Evolutionary conservation across 2,888 invertebrate genomes (phyloP).

Genomic region (Abscondita cerata): DNA sequence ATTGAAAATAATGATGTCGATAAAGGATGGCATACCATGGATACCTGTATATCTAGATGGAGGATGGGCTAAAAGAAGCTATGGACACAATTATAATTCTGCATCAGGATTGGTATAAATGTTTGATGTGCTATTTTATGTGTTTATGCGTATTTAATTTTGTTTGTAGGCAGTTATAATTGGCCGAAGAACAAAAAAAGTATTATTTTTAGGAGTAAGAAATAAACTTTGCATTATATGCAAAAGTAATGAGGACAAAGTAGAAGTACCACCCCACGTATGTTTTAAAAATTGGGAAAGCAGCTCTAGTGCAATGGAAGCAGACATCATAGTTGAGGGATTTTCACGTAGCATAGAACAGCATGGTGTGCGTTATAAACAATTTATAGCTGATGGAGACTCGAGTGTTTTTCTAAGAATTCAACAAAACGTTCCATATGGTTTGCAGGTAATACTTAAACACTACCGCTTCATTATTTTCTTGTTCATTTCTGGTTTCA

Average conservation of each 20-base stretch:
- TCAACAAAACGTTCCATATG: conserved; percentile 2
- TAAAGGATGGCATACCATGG: no score
- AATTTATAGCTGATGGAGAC: conserved; percentile 13
- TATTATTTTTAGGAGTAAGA: no score
- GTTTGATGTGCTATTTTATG: background rate
- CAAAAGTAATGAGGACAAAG: background rate
- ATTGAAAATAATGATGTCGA: no score
- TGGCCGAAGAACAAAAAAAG: no score
- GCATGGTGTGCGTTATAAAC: conserved; percentile 5
- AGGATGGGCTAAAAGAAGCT: no score
- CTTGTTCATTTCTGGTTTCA: background rate
- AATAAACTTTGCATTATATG: background rate
- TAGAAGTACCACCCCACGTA: background rate
- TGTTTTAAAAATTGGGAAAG: no score
- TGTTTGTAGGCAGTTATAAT: conserved; percentile 1
- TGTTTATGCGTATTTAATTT: background rate
- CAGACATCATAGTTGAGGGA: conserved; percentile 8
- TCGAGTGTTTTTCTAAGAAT: conserved; percentile 6
- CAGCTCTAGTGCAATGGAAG: conserved; percentile 1
- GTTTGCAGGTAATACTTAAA: background rate
- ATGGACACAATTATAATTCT: conserved; percentile 4
- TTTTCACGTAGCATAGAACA: background rate
- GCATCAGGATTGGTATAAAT: conserved; percentile 8
- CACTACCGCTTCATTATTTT: background rate
- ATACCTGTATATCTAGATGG: no score